Evolutionary conservation across 2,113 vertebrate genomes (phyloP).

Genomic region (Channa maculata): DNA sequence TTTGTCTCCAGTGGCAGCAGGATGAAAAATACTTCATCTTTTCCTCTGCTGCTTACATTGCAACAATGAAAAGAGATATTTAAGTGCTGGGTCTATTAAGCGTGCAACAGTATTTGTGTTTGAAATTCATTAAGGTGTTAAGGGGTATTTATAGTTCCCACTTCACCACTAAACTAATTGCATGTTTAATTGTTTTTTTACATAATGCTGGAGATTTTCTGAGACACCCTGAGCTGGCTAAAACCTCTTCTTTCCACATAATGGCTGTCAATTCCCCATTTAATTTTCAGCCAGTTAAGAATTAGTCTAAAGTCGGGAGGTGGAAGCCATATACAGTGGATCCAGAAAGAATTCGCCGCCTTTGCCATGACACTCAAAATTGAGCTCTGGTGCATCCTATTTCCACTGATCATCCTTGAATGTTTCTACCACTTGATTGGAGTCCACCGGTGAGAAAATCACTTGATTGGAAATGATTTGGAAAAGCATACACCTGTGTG

Average conservation of each 20-base stretch:
- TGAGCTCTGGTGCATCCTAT: no score
- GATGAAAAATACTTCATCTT: slow-evolving; percentile 29
- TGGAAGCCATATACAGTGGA: slow-evolving; percentile 18
- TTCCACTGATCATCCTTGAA: no score
- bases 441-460: no score
- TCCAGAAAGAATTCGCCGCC: no score
- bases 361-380: no score
- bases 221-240: slow-evolving; percentile 51
- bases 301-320: slow-evolving; percentile 36
- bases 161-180: slow-evolving; percentile 68
- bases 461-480: no score
- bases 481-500: no score
- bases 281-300: slow-evolving; percentile 70
- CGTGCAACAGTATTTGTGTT: slow-evolving; percentile 24
- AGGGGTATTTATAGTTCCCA: slow-evolving; percentile 54
- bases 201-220: slow-evolving; percentile 58
- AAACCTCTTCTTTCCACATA: slow-evolving; percentile 58
- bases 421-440: no score
- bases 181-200: slow-evolving; percentile 70
- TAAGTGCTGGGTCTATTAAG: slow-evolving; percentile 7
- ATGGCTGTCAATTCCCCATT: slow-evolving; percentile 72
- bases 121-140: slow-evolving; percentile 58
- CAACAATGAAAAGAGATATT: slow-evolving; percentile 22
- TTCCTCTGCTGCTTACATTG: slow-evolving; percentile 36
- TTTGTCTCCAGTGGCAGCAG: slow-evolving; percentile 29